Conservation (phyloP, 1,140 invertebrate species). For the Pseudomyrmex flavicornis region DNA sequence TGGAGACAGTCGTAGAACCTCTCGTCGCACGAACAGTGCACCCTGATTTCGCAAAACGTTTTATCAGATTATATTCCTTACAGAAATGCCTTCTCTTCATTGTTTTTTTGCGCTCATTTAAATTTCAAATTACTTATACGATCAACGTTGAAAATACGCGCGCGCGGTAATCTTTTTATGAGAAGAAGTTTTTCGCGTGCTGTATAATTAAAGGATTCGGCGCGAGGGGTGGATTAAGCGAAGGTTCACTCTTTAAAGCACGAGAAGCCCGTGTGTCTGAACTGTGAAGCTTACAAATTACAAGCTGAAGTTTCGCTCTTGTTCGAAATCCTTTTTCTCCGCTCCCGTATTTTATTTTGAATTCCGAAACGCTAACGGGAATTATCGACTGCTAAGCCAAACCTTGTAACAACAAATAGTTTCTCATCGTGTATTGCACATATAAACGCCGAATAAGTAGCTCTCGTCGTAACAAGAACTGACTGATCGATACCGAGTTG, state of each 20-base stretch:
- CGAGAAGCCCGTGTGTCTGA: not conserved
- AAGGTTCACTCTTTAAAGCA: constrained; percentile 4
- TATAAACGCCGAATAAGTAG: too few relatives aligned
- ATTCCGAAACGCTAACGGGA: not conserved
- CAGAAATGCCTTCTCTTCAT: constrained; percentile 23
- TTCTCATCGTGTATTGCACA: not conserved
- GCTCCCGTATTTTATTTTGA: not conserved
- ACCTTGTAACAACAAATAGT: not conserved
- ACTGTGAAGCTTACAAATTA: constrained; percentile 20
- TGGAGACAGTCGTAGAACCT: constrained; percentile 89
- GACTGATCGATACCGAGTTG: too few relatives aligned
- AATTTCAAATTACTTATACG: constrained; percentile 27
- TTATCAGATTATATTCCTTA: constrained; percentile 45
- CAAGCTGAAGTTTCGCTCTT: not conserved
- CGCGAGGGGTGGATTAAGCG: not conserved
- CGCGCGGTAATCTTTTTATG: too few relatives aligned
- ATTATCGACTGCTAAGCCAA: not conserved
- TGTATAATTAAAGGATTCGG: not conserved
- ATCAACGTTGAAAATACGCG: not conserved
- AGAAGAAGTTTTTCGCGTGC: too few relatives aligned
- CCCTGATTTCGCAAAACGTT: constrained; percentile 71
- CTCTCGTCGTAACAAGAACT: too few relatives aligned
- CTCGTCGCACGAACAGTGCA: constrained; percentile 89
- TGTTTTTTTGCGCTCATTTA: not conserved
- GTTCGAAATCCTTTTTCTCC: not conserved